Base-by-base conservation (phyloP, 2,888 invertebrate species). In the Temnothorax ravouxi region DNA sequence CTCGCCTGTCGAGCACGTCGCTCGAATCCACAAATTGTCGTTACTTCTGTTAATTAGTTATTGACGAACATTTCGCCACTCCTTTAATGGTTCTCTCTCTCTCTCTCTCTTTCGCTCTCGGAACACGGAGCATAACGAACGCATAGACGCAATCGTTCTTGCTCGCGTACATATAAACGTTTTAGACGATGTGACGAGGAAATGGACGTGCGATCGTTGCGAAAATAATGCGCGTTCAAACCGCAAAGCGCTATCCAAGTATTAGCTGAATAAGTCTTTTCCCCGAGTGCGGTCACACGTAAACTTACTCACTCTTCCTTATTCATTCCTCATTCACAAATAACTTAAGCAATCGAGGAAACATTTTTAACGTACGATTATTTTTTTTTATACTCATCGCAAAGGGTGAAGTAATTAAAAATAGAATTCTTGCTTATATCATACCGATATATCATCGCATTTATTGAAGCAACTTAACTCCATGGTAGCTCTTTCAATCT, bases 31-130 rank as follows among this genome's bases (percentile, higher is more conserved):
- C 72, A 47, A 71, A 71, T 71, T 71, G 47, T 71, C 59, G 21
- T 71, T 80, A 47, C 79, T 47, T 72, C 59, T 59, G 79, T 80
- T 71, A 77, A 77, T 77, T 77, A 80, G 47, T 80, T 80, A 80
- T 80, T 72, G 79, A 79, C 71, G 79, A 80, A 71, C 47, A 59
- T 71, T 59, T 80, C 59, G 29, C 47, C 59, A 41, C 34, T 69
- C 71, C 71, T 56, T 69, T 71, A 79, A 79, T 25, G 34, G 13
- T 29, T 64, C 50, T 69, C 67, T 67, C 25, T 38, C 67, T 67
- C 18, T 67, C 18, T 47, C 9, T 44, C n/a, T 64, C n/a, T 64
- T 38, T 34, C 34, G 6, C 34, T 69, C 44, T 67, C 41, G 44
- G 15, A 44, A 56, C 21, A 25, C 44, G 47, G 9, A 21, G 34